Base-by-base conservation (phyloP, 2,797 vertebrate species). In the Girardinus metallicus region DNA sequence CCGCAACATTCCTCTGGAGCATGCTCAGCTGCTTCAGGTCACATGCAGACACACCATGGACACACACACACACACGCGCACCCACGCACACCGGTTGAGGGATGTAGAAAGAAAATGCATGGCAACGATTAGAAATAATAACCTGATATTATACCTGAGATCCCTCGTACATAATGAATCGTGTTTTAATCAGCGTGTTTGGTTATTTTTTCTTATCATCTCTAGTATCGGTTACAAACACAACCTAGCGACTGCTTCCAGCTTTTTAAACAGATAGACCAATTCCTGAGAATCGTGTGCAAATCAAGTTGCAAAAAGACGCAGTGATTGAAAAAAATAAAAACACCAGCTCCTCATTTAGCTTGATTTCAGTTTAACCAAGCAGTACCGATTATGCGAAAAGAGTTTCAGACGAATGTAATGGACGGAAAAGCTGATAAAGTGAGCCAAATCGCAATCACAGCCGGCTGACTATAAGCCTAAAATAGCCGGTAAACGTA, bases 41-140 rank as follows among this genome's bases (percentile, higher is more conserved):
- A 39, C 8, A 36, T n/a, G 64, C n/a, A 68, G 34, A 62, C 11
- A 77, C 21, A 76, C 70, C 31, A 10, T 3, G 44, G 8, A 77
- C 62, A 31, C 71, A 79, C 74, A 72, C n/a, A n/a, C 46, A 41
- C 46, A 75, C 81, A 77, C 51, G 76, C 70, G 10, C 81, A 71
- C 60, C 8, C 34, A n/a, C 36, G 0, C 36, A 41, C 21, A 41
- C 21, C 7, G 5, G 60, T 62, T 66, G 34, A 41, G 57, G 55
- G 75, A 81, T 72, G 74, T 68, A 62, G 10, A 34, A 75, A 83
- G 36, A 80, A 78, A 79, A 29, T 44, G 12, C 78, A 88, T 94
- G 91, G 91, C 89, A 94, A 92, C 88, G 86, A 92, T 92, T 93
- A 91, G 78, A 81, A 75, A 73, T 93, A 93, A 92, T 90, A 79